Evolutionary conservation across 2,797 vertebrate species (phyloP), one percentile per base, ranked within the genome.

Genomic region (Sarcophilus harrisii): DNA sequence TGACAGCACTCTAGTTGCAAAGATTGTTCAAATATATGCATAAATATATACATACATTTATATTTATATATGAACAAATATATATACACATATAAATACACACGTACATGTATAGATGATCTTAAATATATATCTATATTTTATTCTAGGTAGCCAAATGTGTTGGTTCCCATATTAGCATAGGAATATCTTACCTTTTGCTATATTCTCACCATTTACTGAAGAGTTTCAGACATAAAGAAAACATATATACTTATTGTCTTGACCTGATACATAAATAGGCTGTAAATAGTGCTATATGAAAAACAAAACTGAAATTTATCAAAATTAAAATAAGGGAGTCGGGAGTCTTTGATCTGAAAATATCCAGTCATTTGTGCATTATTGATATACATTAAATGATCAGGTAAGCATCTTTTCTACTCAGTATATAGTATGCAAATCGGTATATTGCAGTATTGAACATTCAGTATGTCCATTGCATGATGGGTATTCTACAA

Each of bases 311-410:
- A 96, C 30, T 58, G 30, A 81, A 97, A 96, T 38, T 96, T 94
- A 97, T 81, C 16, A 59, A 92, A 96, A 45, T 94, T 54, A 93
- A 49, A 10, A 95, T 91, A n/a, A 95, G 49, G 21, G 95, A 54
- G 96, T n/a, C 73, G 94, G 90, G 49, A 87, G 4, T 38, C 45
- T 96, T 91, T 93, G 0, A 90, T 38, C 59, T 96, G 55, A 96
- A 95, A 57, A 97, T 94, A 0, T 30, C 58, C 96, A 11, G 2
- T 21, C 9, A 89, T 16, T 29, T 57, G 57, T 13, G 58, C 58
- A 62, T 62, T 92, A 52, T 32, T 54, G 10, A 30, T 92, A 92
- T 1, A 8, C 49, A 55, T 93, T 96, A 93, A 93, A 60, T 95
- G 0, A 28, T 0, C 6, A 95, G 28, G 94, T 92, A 95, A 58